Conservation (phyloP, 2,113 vertebrate genomes). For the Poicephalus meyeri region DNA sequence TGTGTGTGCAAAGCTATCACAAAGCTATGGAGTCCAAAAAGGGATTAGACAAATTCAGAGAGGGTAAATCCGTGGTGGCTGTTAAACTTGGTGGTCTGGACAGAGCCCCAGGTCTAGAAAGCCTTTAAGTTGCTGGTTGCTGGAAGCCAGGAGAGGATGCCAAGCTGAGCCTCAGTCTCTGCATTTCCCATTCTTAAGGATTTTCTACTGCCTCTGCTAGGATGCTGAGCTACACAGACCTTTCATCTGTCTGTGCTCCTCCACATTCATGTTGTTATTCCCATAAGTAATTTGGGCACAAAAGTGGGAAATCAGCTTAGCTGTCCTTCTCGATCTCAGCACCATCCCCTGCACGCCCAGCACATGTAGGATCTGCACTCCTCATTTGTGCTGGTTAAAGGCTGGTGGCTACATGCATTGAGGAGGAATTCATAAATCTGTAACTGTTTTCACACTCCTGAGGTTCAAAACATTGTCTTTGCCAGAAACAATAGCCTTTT, state of each 20-base stretch:
- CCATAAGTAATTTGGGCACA: background rate
- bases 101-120: background rate
- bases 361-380: background rate
- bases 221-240: background rate
- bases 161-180: constrained; percentile 10
- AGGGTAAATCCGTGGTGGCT: background rate
- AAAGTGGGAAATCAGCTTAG: background rate
- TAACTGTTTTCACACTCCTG: background rate
- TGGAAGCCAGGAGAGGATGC: constrained; percentile 27
- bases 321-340: background rate
- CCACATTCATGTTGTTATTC: background rate
- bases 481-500: constrained; percentile 26
- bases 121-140: constrained; percentile 4
- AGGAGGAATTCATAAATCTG: constrained; percentile 6
- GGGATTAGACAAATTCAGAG: constrained; percentile 35
- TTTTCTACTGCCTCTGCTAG: background rate
- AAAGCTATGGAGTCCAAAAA: background rate
- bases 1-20: background rate
- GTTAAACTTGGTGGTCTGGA: constrained; percentile 60
- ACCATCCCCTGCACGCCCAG: background rate
- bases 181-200: constrained; percentile 15
- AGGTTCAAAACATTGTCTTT: background rate
- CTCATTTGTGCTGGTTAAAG: background rate
- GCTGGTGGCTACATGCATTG: background rate
- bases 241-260: background rate